These are phyloP conservation scores for Bursaphelenchus okinawaensis DNA, from an alignment of 2,888 invertebrate genomes.

Conservation along the genomic window DNA sequence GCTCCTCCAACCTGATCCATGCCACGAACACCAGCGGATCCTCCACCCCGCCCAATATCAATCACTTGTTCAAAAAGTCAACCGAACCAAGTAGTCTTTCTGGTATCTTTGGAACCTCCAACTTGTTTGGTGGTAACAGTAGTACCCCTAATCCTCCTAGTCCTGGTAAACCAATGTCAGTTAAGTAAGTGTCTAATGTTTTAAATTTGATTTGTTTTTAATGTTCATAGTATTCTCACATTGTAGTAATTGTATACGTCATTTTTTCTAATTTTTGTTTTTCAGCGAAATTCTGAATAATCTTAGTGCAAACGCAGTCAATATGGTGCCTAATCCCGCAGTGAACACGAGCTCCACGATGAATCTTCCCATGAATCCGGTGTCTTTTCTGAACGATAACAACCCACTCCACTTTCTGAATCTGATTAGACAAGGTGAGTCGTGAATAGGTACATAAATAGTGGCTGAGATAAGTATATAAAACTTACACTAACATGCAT, in stretches of 20 bases:
- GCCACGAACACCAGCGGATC: not conserved
- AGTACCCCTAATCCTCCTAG: not conserved
- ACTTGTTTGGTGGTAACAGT: not conserved
- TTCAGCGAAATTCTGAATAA: constrained; percentile 28
- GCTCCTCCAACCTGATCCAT: not conserved
- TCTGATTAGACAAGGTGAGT: constrained; percentile 13
- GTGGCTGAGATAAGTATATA: no score
- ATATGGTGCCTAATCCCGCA: constrained; percentile 12
- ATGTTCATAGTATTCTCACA: not conserved
- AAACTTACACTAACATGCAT: no score
- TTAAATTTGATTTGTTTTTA: not conserved
- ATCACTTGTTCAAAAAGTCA: not conserved
- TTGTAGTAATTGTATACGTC: no score
- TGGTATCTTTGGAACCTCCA: constrained; percentile 3
- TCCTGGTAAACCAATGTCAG: not conserved
- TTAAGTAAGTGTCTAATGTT: not conserved
- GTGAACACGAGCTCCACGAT: not conserved
- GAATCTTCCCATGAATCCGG: not conserved
- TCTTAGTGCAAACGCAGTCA: constrained; percentile 27
- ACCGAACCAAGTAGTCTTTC: not conserved
- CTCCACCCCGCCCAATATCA: not conserved
- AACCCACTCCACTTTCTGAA: constrained; percentile 17
- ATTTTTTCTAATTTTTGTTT: no score
- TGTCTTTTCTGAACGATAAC: not conserved
- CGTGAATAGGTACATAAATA: no score